Percentiles rank a stretch among this genome's conserved stretches.
Evolutionary conservation across 1,140 invertebrate genomes (phyloP).

Genomic region (Aphelinus certus): DNA sequence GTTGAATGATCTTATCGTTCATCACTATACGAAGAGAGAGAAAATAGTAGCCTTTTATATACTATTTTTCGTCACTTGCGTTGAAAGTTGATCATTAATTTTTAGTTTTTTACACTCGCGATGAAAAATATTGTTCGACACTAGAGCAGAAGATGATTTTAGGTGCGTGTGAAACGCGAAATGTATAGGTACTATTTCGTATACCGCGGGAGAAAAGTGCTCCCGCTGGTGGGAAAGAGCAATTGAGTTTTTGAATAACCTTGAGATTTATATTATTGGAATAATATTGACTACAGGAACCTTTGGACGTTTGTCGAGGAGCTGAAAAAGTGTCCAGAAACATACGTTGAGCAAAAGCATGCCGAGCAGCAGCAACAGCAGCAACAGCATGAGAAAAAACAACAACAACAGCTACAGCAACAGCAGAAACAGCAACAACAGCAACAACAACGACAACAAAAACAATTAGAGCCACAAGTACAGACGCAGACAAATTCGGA

Average conservation of each 20-base stretch:
- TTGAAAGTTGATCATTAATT: neutral
- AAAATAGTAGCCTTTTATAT: no score
- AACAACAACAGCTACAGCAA: neutral
- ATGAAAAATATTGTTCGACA: neutral
- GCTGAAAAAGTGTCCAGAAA: conserved; percentile 53
- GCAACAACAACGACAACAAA: no score
- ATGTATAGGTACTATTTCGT: no score
- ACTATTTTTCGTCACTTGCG: no score
- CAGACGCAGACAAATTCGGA: neutral
- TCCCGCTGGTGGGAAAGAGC: no score
- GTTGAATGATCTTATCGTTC: no score
- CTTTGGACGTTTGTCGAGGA: conserved; percentile 58
- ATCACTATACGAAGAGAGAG: no score
- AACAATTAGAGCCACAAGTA: neutral
- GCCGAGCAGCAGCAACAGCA: neutral
- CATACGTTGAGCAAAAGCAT: conserved; percentile 47
- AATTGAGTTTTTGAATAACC: no score
- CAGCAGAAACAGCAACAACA: neutral
- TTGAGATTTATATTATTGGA: neutral
- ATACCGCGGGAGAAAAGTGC: no score
- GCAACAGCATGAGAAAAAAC: neutral
- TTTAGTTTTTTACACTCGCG: neutral
- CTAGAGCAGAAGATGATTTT: no score
- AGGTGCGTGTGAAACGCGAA: no score
- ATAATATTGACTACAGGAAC: conserved; percentile 43